Conservation (phyloP, 2,113 vertebrate species). For the Pogona vitticeps region DNA sequence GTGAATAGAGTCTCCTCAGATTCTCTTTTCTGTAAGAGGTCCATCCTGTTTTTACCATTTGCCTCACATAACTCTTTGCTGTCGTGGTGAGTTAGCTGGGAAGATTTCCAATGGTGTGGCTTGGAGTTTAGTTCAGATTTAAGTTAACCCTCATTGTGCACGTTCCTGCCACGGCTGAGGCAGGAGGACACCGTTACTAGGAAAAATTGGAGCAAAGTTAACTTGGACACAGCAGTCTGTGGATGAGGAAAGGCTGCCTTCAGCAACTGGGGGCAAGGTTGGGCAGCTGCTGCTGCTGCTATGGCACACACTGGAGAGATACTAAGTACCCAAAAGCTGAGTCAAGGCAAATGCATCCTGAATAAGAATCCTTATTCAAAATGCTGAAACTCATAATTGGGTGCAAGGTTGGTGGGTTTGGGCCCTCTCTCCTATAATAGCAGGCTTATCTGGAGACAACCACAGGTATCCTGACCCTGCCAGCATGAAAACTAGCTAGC, state of each 20-base stretch:
- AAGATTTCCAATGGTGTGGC: constrained; percentile 72
- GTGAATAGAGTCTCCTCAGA: constrained; percentile 77
- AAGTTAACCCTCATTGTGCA: constrained; percentile 80
- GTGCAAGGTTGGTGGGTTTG: not conserved
- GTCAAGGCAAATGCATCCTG: constrained; percentile 49
- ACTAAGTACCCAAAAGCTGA: not conserved
- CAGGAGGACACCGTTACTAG: constrained; percentile 14
- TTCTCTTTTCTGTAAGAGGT: constrained; percentile 74
- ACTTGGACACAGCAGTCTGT: constrained; percentile 9
- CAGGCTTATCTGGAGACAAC: constrained; percentile 31
- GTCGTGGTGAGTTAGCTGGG: constrained; percentile 76
- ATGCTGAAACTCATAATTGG: constrained; percentile 9
- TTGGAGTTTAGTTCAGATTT: constrained; percentile 73
- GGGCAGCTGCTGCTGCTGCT: constrained; percentile 29
- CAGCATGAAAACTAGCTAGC: not conserved
- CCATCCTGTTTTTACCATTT: constrained; percentile 74
- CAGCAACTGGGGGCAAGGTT: constrained; percentile 14
- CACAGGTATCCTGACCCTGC: not conserved
- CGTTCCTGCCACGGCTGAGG: constrained; percentile 54
- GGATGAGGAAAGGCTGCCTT: constrained; percentile 28
- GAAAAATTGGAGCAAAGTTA: constrained; percentile 48
- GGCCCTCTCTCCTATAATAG: not conserved
- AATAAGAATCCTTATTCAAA: constrained; percentile 53
- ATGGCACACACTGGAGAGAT: constrained; percentile 47
- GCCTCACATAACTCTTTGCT: constrained; percentile 78